Evolutionary conservation across 2,113 vertebrate species (phyloP), one percentile per base, ranked within the genome.

Genomic region (Atrichornis clamosus): DNA sequence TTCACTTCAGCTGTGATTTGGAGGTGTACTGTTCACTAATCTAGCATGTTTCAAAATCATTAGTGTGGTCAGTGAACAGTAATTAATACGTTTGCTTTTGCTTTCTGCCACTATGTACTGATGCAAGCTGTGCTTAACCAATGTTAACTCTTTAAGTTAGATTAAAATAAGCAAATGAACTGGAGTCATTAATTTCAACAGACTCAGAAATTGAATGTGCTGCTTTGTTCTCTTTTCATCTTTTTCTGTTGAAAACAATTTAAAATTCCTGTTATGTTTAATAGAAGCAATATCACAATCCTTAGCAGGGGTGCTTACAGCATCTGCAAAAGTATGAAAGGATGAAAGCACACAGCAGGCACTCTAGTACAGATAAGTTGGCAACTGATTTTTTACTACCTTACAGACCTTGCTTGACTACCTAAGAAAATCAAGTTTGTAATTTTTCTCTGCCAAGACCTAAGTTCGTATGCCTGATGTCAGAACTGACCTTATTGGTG

Each of bases 51-150:
- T 84, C 42, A 88, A 90, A 95, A 60, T 52, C 47, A 22, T 89
- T 60, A 37, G 49, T 64, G 32, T 63, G 46, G n/a, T 46, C 75
- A 65, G 37, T 85, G 70, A 93, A 76, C 37, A 53, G 33, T 46
- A 68, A 87, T 72, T 78, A 85, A 86, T 69, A 49, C 9, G 11
- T 84, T 91, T 81, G 27, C 47, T 91, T 87, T 84, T 90, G 35
- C 69, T 82, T 93, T 84, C 69, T 94, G 76, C 30, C 56, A 37
- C 47, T 63, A 3, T 13, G 21, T 68, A 63, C 47, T 32, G 72
- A 19, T n/a, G 58, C 41, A 82, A 89, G n/a, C 49, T 59, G 32
- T 89, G 41, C 63, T 85, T 92, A 90, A 74, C 21, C 33, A 24
- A 7, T 4, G 7, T 93, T 68, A 88, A 72, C 58, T 72, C 62